Percentiles rank a stretch among this genome's conserved stretches.
phyloP scores from a whole-genome alignment of 2,797 vertebrate genomes.

The Lophotriccus pileatus region DNA sequence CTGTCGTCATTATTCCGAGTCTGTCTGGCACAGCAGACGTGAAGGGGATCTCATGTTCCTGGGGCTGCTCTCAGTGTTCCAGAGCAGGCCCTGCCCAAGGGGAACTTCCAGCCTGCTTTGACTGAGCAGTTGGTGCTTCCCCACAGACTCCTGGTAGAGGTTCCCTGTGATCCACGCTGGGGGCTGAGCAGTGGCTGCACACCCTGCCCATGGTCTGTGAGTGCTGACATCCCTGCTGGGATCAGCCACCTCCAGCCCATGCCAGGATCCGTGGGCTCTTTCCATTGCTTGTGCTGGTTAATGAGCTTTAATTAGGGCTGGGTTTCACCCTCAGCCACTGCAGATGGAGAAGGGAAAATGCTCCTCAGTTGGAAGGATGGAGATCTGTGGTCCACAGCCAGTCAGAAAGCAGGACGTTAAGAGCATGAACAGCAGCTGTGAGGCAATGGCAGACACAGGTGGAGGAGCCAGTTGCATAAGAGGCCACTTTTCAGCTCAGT shows the following conservation, averaged over 20 bases:
- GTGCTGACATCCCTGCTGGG: background rate
- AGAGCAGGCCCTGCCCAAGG: background rate
- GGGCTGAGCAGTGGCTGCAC: rapidly evolving
- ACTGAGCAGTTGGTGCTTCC: background rate
- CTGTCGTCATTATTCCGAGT: background rate
- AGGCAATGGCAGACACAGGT: background rate
- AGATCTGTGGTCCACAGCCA: background rate
- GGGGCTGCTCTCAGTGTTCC: background rate
- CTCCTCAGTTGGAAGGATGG: background rate
- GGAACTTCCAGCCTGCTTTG: background rate
- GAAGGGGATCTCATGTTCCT: background rate
- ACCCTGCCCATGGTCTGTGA: rapidly evolving
- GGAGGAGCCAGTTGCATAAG: background rate
- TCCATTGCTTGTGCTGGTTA: background rate
- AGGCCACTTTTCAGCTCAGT: background rate
- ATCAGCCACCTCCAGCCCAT: background rate
- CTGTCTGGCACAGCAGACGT: too few relatives aligned
- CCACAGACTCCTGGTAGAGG: background rate
- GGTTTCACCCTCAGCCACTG: background rate
- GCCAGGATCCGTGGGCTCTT: background rate
- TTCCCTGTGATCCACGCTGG: background rate
- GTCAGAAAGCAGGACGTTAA: background rate
- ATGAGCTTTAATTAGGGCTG: background rate
- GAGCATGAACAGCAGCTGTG: background rate
- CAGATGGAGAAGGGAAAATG: background rate